These are phyloP conservation scores for Sclerurus mexicanus DNA, from an alignment of 2,113 vertebrate genomes.

Conservation along the genomic window DNA sequence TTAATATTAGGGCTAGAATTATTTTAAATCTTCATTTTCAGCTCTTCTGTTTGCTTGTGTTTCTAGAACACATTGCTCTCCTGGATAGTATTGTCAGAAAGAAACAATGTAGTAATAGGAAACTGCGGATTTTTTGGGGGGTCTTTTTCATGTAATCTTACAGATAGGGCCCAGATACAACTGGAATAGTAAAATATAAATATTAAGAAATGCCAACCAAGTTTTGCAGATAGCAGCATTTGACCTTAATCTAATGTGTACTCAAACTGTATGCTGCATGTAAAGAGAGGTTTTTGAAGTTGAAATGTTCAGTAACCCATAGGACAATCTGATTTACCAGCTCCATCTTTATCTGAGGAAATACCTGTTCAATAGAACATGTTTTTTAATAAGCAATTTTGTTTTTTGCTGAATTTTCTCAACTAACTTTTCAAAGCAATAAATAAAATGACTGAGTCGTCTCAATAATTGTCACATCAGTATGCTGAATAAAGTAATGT, in stretches of 20 bases:
- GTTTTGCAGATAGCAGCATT: background rate
- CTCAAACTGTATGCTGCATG: background rate
- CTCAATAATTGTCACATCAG: background rate
- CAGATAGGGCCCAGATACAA: background rate
- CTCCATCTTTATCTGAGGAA: background rate
- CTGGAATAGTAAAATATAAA: background rate
- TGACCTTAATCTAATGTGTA: background rate
- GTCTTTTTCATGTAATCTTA: background rate
- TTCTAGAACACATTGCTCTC: background rate
- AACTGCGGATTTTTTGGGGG: rapidly evolving
- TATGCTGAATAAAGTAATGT: background rate
- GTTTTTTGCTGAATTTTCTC: background rate
- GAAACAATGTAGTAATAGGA: background rate
- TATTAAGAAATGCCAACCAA: background rate
- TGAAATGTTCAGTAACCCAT: background rate
- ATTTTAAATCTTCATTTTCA: background rate
- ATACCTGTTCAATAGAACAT: background rate
- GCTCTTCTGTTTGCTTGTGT: background rate
- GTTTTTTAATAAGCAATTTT: background rate
- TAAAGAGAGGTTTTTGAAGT: background rate
- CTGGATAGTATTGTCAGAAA: background rate
- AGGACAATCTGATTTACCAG: background rate
- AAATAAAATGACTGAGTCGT: background rate
- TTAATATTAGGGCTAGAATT: background rate
- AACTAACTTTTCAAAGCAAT: background rate